Evolutionary conservation across 2,113 vertebrate species (phyloP).

Genomic region (Pygoscelis antarcticus): DNA sequence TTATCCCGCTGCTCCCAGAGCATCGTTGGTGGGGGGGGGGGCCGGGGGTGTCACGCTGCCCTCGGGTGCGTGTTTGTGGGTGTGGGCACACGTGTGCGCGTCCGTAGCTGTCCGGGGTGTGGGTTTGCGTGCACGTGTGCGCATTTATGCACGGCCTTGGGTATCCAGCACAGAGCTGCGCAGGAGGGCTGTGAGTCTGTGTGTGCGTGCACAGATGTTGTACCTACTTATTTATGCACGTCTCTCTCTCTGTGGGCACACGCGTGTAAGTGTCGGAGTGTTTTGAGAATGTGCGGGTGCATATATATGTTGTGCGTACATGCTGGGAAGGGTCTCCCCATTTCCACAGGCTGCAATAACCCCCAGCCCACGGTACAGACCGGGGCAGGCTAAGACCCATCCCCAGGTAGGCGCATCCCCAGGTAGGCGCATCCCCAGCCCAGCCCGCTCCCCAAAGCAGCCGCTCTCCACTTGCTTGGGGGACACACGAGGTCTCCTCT

Average conservation of each 20-base stretch:
- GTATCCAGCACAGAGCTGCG: fast-evolving
- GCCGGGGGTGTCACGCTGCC: too few species aligned
- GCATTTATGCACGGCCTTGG: not conserved
- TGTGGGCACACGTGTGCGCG: fast-evolving
- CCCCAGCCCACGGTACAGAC: fast-evolving
- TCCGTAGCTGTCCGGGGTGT: too few species aligned
- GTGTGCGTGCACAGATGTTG: fast-evolving
- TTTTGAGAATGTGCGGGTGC: fast-evolving
- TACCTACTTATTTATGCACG: fast-evolving
- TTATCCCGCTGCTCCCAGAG: not conserved
- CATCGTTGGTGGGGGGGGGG: fast-evolving
- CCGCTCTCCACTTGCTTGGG: not conserved
- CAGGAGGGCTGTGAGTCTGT: fast-evolving
- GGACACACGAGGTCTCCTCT: not conserved
- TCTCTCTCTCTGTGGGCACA: fast-evolving
- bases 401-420: too few species aligned
- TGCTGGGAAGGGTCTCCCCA: too few species aligned
- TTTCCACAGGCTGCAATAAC: not conserved
- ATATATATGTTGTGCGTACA: fast-evolving
- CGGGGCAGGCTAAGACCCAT: not conserved
- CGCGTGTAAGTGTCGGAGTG: fast-evolving
- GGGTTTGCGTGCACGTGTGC: not conserved
- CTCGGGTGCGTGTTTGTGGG: fast-evolving
- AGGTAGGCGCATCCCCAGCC: not conserved
- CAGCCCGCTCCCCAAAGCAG: not conserved